These are phyloP conservation scores for Rana temporaria DNA, from an alignment of 2,113 vertebrate species.

Conservation along the genomic window DNA sequence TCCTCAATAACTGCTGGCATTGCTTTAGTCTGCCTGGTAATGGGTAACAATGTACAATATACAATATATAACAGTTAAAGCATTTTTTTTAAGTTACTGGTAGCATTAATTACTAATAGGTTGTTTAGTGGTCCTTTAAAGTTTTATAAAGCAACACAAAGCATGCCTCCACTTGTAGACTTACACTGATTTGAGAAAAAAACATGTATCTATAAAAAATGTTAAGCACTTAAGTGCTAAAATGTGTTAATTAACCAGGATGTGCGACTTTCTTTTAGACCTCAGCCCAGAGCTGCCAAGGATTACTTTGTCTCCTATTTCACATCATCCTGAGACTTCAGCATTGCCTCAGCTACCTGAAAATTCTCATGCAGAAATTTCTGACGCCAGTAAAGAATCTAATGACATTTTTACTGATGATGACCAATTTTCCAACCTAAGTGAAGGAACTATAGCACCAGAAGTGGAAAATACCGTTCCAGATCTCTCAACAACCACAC, in stretches of 20 bases:
- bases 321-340: slow-evolving; percentile 60
- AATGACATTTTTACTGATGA: slow-evolving; percentile 58
- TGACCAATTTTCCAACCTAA: slow-evolving; percentile 63
- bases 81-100: too few species aligned
- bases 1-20: too few species aligned
- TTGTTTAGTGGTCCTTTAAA: too few species aligned
- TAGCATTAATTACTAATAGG: too few species aligned
- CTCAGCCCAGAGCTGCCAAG: slow-evolving; percentile 57
- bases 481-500: slow-evolving; percentile 16
- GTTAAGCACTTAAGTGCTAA: background rate
- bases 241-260: slow-evolving; percentile 17
- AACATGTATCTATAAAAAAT: too few species aligned
- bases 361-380: slow-evolving; percentile 54
- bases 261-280: slow-evolving; percentile 56
- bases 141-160: too few species aligned
- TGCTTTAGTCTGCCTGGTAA: too few species aligned
- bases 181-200: too few species aligned
- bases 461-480: slow-evolving; percentile 49
- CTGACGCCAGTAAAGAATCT: slow-evolving; percentile 62
- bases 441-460: slow-evolving; percentile 54
- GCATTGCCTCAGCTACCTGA: slow-evolving; percentile 46
- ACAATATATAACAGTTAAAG: too few species aligned
- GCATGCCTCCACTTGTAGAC: too few species aligned
- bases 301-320: slow-evolving; percentile 62
- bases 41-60: too few species aligned